Base-by-base conservation (phyloP, 2,888 invertebrate genomes). In the Protonemura montana region DNA sequence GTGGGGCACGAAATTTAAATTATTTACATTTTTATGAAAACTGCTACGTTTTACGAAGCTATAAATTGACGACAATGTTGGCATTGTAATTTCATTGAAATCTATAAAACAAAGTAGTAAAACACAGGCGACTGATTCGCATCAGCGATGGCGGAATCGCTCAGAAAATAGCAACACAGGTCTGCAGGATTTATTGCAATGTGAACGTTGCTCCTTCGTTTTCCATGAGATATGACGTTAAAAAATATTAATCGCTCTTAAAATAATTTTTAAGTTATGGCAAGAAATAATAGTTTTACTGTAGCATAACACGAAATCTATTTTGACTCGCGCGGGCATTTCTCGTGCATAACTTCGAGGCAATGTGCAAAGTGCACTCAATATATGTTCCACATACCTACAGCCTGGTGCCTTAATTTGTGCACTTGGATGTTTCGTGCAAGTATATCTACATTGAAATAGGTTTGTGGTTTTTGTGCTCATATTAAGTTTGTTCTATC, bases 11-110 rank as follows among this genome's bases (percentile, higher is more conserved):
- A 59, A 59, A 59, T 59, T 59, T 59, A 59, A 59, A 59, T 59
- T 59, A 59, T 59, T 59, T 59, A 59, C 59, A 59, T 59, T 59
- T 59, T 59, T 59, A 59, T 59, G 13, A 59, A 59, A 59, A 59
- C 59, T 59, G 59, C 59, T 59, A 59, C 59, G 59, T 59, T 59
- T 59, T 59, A 59, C 59, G 59, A 59, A 59, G 59, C 59, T 7
- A 59, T 59, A 59, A 59, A 59, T 59, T 59, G 59, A 59, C 59
- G 59, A 59, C 59, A 59, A 59, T 59, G 59, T 59, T 59, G 59
- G 59, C 59, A 59, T 59, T 59, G 59, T 59, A 59, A 59, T 59
- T 59, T 59, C 59, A 59, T 59, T 59, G 59, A 59, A 59, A 59
- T 59, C 59, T 59, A 59, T 59, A 59, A 59, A 59, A 59, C 59